Evolutionary conservation across 2,888 invertebrate species (phyloP).

Genomic region (Drosophila acutilabella): DNA sequence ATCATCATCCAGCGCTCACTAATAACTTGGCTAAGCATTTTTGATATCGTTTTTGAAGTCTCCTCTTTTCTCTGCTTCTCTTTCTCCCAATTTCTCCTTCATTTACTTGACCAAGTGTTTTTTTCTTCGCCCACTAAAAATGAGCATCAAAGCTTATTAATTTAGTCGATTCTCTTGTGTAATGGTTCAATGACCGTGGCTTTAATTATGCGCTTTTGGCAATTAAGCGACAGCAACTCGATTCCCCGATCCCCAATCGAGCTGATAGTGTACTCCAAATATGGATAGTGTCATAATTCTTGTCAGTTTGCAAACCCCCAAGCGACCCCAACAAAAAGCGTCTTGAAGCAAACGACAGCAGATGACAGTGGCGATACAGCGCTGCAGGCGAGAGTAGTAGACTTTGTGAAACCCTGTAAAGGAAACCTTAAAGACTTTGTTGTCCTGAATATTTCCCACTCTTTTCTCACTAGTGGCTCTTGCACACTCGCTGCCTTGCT

Average conservation of each 20-base stretch:
- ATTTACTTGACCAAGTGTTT: slow-evolving; percentile 65
- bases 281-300: slow-evolving; percentile 77
- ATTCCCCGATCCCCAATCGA: slow-evolving; percentile 9
- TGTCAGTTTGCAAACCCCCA: slow-evolving; percentile 77
- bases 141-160: slow-evolving; percentile 61
- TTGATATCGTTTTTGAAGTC: slow-evolving; percentile 46
- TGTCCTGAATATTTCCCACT: too few relatives aligned
- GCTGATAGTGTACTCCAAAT: slow-evolving; percentile 60
- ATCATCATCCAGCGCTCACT: slow-evolving; percentile 65
- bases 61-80: slow-evolving; percentile 3
- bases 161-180: slow-evolving; percentile 33
- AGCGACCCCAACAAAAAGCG: slow-evolving; percentile 43
- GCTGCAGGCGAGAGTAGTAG: too few relatives aligned
- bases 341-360: neutral
- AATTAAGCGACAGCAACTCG: slow-evolving; percentile 67
- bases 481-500: neutral
- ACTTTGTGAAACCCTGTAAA: too few relatives aligned
- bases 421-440: too few relatives aligned
- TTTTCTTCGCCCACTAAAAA: slow-evolving; percentile 32
- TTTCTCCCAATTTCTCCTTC: slow-evolving; percentile 59
- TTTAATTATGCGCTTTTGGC: slow-evolving; percentile 77
- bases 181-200: slow-evolving; percentile 64
- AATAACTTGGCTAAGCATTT: slow-evolving; percentile 73
- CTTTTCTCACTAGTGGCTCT: neutral
- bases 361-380: neutral